These are phyloP conservation scores for Palythoa caribaeorum DNA, from an alignment of 92 coral and sea anemone species.

Conservation along the genomic window DNA sequence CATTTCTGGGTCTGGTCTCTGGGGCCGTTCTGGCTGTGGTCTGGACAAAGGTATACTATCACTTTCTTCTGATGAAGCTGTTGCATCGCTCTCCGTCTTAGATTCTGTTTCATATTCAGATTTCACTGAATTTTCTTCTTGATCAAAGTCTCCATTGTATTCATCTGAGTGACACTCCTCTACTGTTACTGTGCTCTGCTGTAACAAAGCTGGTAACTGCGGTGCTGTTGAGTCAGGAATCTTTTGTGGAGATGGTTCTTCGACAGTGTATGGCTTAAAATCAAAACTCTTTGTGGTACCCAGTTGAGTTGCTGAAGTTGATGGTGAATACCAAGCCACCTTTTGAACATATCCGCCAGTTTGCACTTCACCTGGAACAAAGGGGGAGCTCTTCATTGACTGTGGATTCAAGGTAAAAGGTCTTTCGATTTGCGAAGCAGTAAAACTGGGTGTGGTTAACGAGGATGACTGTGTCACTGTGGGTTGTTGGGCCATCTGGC, in stretches of 20 bases:
- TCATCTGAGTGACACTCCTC: slow-evolving; percentile 41
- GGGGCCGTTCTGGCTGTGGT: slow-evolving; percentile 33
- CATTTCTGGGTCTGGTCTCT: slow-evolving; percentile 36
- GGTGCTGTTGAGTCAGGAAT: background rate
- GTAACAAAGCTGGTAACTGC: background rate
- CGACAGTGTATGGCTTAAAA: slow-evolving; percentile 62
- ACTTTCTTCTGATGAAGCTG: slow-evolving; percentile 22
- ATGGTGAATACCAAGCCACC: slow-evolving; percentile 11
- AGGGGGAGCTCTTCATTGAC: slow-evolving; percentile 41
- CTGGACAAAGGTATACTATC: background rate
- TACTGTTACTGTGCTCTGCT: slow-evolving; percentile 15
- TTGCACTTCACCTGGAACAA: slow-evolving; percentile 6
- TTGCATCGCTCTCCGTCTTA: slow-evolving; percentile 47
- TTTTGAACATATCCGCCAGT: background rate
- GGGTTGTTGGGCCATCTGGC: slow-evolving; percentile 51
- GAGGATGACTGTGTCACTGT: slow-evolving; percentile 35
- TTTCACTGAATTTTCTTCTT: slow-evolving; percentile 3
- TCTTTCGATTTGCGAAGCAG: background rate
- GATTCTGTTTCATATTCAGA: slow-evolving; percentile 63
- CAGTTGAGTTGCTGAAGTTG: slow-evolving; percentile 32
- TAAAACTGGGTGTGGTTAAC: background rate
- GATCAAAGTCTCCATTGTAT: slow-evolving; percentile 1
- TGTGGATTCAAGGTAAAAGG: slow-evolving; percentile 37
- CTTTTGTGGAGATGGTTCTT: slow-evolving; percentile 37
- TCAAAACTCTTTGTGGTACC: slow-evolving; percentile 49